A percentile compares a stretch with the other conserved stretches of the same genome.
Conservation (phyloP, 2,888 invertebrate genomes). For the Mactromeris polynyma region DNA sequence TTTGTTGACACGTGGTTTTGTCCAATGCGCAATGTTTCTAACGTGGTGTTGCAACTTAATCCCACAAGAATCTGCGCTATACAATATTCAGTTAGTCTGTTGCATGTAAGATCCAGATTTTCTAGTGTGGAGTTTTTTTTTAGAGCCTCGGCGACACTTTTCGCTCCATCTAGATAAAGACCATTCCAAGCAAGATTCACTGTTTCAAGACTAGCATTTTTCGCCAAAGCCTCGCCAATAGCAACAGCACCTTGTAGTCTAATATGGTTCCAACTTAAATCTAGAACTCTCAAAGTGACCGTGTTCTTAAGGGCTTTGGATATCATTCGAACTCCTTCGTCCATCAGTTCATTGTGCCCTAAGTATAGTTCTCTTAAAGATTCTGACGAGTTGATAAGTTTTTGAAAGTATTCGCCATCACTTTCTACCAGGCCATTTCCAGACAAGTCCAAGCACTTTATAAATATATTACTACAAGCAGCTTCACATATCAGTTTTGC, state of each 20-base stretch:
- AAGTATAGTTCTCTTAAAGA: slow-evolving; percentile 71
- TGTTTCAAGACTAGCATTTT: slow-evolving; percentile 72
- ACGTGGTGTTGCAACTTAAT: slow-evolving; percentile 74
- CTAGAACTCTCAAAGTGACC: slow-evolving; percentile 67
- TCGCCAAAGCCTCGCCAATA: slow-evolving; percentile 74
- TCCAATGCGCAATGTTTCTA: slow-evolving; percentile 67
- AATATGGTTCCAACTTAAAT: slow-evolving; percentile 83
- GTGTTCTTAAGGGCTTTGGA: slow-evolving; percentile 49
- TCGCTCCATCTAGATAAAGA: slow-evolving; percentile 76
- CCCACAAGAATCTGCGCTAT: slow-evolving; percentile 77
- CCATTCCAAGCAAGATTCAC: slow-evolving; percentile 83
- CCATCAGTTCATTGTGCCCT: slow-evolving; percentile 75
- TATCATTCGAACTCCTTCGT: slow-evolving; percentile 73
- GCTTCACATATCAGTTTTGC: slow-evolving; percentile 70
- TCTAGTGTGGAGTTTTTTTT: slow-evolving; percentile 72
- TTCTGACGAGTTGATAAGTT: slow-evolving; percentile 54
- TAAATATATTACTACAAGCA: slow-evolving; percentile 58
- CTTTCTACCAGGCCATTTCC: slow-evolving; percentile 73
- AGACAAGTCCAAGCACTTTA: slow-evolving; percentile 72
- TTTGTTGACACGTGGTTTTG: slow-evolving; percentile 69
- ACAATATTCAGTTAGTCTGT: slow-evolving; percentile 77
- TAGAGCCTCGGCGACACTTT: slow-evolving; percentile 74
- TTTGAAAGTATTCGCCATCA: slow-evolving; percentile 70
- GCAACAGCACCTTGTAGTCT: slow-evolving; percentile 78
- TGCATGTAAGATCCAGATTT: slow-evolving; percentile 80